phyloP scores from a whole-genome alignment of 2,888 invertebrate species.

The Schizaphis graminum region DNA sequence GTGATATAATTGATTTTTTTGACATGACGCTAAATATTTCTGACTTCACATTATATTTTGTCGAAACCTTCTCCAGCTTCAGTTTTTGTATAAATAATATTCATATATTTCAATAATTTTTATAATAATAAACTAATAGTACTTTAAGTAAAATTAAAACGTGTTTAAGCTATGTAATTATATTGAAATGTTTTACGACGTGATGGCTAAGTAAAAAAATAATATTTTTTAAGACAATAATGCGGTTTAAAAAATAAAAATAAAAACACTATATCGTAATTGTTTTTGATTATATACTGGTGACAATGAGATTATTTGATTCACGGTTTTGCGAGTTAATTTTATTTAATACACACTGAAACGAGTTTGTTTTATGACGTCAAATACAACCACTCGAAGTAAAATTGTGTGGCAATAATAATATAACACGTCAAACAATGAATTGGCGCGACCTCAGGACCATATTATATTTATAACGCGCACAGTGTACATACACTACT shows the following conservation, averaged over 20 bases:
- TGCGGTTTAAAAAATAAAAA: not conserved
- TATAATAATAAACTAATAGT: not conserved
- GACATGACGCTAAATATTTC: not conserved
- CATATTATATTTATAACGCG: not conserved
- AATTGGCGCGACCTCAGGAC: not conserved
- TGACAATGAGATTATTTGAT: not conserved
- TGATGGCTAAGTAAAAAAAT: not conserved
- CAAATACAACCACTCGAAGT: not conserved
- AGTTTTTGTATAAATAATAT: not conserved
- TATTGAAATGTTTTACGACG: not conserved
- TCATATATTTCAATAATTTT: not conserved
- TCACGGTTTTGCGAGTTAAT: not conserved
- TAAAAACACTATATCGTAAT: not conserved
- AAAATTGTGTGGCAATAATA: not conserved
- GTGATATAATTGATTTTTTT: not conserved
- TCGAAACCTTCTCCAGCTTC: too few relatives aligned
- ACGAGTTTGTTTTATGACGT: not conserved
- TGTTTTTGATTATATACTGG: not conserved
- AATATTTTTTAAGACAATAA: not conserved
- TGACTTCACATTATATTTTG: not conserved
- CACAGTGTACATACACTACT: not conserved
- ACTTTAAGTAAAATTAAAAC: not conserved
- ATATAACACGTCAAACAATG: not conserved
- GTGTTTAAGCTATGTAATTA: not conserved
- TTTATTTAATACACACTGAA: not conserved